A percentile compares a stretch with the other conserved stretches of the same genome.
These are phyloP conservation scores for Anolis carolinensis DNA, from an alignment of 2,113 vertebrate species.

Conservation along the genomic window DNA sequence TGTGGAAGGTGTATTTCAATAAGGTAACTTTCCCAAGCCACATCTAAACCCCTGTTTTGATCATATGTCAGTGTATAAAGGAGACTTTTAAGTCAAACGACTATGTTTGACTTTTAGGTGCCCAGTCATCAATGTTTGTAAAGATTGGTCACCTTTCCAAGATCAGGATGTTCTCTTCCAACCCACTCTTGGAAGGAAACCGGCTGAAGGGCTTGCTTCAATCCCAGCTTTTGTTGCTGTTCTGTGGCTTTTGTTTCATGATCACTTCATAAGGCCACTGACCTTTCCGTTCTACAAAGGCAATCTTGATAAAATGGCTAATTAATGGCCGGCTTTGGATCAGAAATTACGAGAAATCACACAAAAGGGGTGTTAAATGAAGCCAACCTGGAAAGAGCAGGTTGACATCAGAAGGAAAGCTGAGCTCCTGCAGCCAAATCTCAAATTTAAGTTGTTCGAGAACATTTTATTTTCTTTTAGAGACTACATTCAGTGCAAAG, in stretches of 20 bases:
- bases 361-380: constrained; percentile 50
- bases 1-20: no score
- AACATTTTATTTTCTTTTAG: not conserved
- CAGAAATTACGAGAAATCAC: constrained; percentile 34
- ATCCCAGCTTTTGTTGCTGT: constrained; percentile 53
- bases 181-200: not conserved
- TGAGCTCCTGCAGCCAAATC: constrained; percentile 15
- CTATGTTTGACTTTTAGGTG: not conserved
- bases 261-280: constrained; percentile 48
- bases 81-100: not conserved
- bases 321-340: constrained; percentile 55
- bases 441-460: not conserved
- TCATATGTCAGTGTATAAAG: not conserved
- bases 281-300: constrained; percentile 65
- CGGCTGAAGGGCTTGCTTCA: constrained; percentile 41
- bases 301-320: constrained; percentile 62
- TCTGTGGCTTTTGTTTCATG: constrained; percentile 48
- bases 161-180: not conserved
- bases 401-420: constrained; percentile 23
- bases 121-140: not conserved
- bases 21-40: not conserved
- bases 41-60: not conserved
- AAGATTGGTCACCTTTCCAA: not conserved
- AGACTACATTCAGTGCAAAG: not conserved
- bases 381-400: constrained; percentile 51